Conservation (phyloP, 92 coral and sea anemone genomes). For the Micromussa lordhowensis region DNA sequence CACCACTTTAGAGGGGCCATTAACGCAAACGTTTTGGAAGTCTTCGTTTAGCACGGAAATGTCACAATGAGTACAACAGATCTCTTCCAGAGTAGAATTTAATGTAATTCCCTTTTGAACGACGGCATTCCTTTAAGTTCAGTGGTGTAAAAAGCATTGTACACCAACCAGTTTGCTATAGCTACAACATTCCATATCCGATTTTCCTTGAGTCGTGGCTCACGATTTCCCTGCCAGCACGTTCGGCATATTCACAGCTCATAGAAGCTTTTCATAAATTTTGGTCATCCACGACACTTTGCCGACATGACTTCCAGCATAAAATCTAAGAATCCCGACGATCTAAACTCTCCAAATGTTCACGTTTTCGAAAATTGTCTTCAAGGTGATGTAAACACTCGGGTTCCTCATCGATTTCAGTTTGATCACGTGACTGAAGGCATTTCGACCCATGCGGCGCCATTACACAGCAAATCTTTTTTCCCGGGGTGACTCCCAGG, state of each 20-base stretch:
- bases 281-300: not conserved
- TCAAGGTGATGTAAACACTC: slow-evolving; percentile 23
- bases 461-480: not conserved
- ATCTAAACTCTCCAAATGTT: not conserved
- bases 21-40: not conserved
- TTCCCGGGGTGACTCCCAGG: too few relatives aligned
- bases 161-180: not conserved
- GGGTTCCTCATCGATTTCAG: not conserved
- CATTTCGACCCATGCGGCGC: not conserved
- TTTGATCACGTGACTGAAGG: slow-evolving; percentile 24
- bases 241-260: slow-evolving; percentile 19
- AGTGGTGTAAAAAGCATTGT: not conserved
- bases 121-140: not conserved
- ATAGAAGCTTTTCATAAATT: not conserved
- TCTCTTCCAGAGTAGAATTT: not conserved
- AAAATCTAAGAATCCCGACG: not conserved
- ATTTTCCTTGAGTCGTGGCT: not conserved
- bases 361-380: not conserved
- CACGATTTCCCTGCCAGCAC: not conserved
- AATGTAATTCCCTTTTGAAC: not conserved
- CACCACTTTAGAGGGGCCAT: slow-evolving; percentile 26
- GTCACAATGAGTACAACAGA: not conserved
- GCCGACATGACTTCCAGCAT: not conserved
- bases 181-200: slow-evolving; percentile 6
- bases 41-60: not conserved